Conservation (phyloP, 2,888 invertebrate species). For the Eutolmus rufibarbis region DNA sequence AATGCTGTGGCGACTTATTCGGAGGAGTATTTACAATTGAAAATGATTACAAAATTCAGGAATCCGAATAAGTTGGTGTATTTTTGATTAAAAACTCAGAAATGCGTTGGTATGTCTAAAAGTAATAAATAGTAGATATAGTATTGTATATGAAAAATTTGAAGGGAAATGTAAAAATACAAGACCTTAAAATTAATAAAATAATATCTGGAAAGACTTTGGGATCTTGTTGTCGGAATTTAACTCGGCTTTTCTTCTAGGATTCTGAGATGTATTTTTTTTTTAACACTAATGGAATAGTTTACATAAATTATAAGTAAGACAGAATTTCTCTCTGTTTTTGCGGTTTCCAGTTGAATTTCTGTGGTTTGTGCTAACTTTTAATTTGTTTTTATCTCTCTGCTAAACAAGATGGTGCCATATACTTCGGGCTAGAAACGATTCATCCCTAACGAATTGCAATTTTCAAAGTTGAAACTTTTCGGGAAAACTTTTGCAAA, state of each 20-base stretch:
- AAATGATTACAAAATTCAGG: background rate
- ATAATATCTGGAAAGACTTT: slow-evolving; percentile 30
- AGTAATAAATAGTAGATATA: background rate
- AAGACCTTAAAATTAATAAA: background rate
- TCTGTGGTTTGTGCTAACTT: background rate
- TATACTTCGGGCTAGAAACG: background rate
- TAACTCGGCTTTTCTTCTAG: background rate
- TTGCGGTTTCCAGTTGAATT: background rate
- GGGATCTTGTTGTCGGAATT: slow-evolving; percentile 17
- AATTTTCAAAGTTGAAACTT: background rate
- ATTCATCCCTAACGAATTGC: background rate
- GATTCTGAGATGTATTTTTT: background rate
- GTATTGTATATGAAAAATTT: background rate
- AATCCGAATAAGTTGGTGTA: background rate
- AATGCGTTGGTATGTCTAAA: background rate
- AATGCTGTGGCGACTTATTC: background rate
- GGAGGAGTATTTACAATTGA: background rate
- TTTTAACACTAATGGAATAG: background rate
- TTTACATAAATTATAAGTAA: background rate
- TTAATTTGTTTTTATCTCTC: background rate
- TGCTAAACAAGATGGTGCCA: background rate
- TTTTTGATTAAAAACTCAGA: background rate
- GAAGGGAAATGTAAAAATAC: background rate
- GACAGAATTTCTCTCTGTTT: background rate
- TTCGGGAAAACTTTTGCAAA: background rate